These are phyloP conservation scores for Temnothorax longispinosus DNA, from an alignment of 1,140 invertebrate genomes.

Conservation along the genomic window DNA sequence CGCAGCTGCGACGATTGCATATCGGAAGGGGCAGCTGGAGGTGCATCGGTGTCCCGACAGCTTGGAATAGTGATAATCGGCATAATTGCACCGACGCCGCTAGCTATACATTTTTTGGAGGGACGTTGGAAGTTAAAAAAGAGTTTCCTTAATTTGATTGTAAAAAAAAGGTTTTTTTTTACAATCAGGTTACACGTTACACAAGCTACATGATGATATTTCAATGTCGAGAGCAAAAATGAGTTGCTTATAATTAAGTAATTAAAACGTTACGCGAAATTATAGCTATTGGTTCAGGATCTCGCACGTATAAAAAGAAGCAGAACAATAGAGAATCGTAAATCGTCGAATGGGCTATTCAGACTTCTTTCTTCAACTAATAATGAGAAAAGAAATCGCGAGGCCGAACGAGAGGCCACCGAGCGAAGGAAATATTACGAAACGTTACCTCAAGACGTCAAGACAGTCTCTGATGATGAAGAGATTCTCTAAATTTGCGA, in stretches of 20 bases:
- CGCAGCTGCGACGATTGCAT: constrained; percentile 19
- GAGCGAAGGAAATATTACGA: background rate
- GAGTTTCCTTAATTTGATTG: too few species aligned
- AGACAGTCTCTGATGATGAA: too few species aligned
- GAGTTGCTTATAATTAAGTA: too few species aligned
- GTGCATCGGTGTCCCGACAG: background rate
- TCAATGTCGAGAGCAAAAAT: too few species aligned
- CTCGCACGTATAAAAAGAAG: background rate
- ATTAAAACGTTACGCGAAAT: too few species aligned
- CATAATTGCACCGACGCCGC: too few species aligned
- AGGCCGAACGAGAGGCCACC: background rate
- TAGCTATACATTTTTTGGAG: too few species aligned
- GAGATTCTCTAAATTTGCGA: background rate
- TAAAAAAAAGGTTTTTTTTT: too few species aligned
- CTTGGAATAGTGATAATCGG: background rate
- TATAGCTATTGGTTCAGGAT: background rate
- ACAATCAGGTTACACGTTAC: too few species aligned
- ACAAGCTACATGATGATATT: too few species aligned
- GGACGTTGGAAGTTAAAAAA: too few species aligned
- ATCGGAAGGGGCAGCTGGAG: constrained; percentile 25
- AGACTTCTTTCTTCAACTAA: background rate
- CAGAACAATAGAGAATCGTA: background rate
- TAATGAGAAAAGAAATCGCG: constrained; percentile 6
- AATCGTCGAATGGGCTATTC: background rate
- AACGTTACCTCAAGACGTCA: background rate